phyloP scores from a whole-genome alignment of 30 jellyfish, hydroid and myxozoan genomes.

The Turritopsis dohrnii region DNA sequence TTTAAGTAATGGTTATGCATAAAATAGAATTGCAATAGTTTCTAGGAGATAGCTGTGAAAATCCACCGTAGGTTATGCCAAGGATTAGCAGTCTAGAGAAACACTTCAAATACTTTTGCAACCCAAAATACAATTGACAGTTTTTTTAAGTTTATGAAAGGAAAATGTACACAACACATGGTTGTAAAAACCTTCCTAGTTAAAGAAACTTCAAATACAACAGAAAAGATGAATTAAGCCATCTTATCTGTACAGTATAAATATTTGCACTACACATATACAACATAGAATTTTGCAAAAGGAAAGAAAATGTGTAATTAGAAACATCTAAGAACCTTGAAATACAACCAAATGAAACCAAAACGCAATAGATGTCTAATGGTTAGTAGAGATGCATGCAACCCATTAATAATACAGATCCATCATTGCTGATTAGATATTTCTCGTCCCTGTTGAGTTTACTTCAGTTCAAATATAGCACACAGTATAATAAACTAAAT shows the following conservation, averaged over 20 bases:
- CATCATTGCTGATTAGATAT: too few relatives aligned
- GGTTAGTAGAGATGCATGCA: too few relatives aligned
- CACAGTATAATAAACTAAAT: too few relatives aligned
- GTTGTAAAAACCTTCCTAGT: not conserved
- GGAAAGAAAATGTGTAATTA: not conserved
- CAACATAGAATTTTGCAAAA: not conserved
- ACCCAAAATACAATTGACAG: not conserved
- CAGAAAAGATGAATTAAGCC: not conserved
- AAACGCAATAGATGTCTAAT: too few relatives aligned
- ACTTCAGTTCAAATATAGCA: too few relatives aligned
- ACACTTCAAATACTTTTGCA: not conserved
- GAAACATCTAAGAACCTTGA: too few relatives aligned
- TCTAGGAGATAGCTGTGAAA: too few relatives aligned
- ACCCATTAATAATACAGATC: too few relatives aligned
- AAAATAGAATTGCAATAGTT: not conserved
- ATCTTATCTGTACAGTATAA: not conserved
- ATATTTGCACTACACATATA: not conserved
- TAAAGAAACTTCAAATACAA: not conserved
- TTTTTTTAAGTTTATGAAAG: not conserved
- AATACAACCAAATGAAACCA: too few relatives aligned
- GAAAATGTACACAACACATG: not conserved
- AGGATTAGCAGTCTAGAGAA: not conserved
- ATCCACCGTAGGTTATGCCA: not conserved
- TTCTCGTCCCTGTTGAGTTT: too few relatives aligned
- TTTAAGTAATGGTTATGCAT: too few relatives aligned